A percentile compares a stretch with the other conserved stretches of the same genome.
Conservation (phyloP, 1,140 invertebrate species). For the Drosophila gunungcola region DNA sequence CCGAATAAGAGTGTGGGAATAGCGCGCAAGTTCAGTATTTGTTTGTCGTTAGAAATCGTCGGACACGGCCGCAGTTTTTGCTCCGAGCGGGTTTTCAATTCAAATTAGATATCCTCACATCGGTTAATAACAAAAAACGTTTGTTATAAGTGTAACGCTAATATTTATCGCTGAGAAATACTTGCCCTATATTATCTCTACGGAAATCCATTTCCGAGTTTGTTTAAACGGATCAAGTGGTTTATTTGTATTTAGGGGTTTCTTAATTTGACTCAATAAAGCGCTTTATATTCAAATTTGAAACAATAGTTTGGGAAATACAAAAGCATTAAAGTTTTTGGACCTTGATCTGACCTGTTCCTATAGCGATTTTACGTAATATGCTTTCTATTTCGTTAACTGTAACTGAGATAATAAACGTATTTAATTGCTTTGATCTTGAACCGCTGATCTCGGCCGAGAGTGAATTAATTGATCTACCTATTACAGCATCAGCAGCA, state of each 20-base stretch:
- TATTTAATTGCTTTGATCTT: slow-evolving; percentile 31
- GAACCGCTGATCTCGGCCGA: background rate
- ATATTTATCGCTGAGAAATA: background rate
- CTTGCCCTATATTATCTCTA: no score
- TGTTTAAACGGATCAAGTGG: no score
- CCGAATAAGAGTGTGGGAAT: slow-evolving; percentile 14
- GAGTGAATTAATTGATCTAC: slow-evolving; percentile 13
- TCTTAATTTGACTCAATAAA: no score
- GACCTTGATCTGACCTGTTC: background rate
- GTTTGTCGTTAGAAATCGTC: slow-evolving; percentile 44
- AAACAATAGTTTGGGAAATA: no score
- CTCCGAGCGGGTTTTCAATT: slow-evolving; percentile 10
- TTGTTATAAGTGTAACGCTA: slow-evolving; percentile 8
- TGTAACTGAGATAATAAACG: background rate
- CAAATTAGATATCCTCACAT: slow-evolving; percentile 19
- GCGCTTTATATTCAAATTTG: no score
- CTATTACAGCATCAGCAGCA: slow-evolving; percentile 26
- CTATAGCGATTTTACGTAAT: background rate
- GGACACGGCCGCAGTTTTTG: slow-evolving; percentile 15
- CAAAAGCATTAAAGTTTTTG: no score
- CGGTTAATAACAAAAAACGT: slow-evolving; percentile 44
- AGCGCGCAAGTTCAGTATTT: slow-evolving; percentile 53
- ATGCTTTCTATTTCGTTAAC: background rate
- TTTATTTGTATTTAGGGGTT: no score
- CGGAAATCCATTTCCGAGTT: no score